Evolutionary conservation across 2,113 vertebrate genomes (phyloP).

Genomic region (Centrocercus urophasianus): DNA sequence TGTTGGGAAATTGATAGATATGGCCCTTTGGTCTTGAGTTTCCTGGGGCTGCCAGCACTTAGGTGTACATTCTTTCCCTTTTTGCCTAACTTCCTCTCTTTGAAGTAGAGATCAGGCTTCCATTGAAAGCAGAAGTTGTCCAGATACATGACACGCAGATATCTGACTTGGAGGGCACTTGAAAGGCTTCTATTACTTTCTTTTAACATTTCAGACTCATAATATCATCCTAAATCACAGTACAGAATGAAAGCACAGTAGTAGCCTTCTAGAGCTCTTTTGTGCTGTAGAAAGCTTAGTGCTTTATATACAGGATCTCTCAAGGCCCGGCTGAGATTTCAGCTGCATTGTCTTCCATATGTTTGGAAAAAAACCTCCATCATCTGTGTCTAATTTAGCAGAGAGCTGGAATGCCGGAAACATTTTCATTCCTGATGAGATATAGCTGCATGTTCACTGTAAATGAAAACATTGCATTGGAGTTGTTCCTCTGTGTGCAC

Average conservation of each 20-base stretch:
- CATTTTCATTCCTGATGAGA: not conserved
- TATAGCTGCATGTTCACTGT: not conserved
- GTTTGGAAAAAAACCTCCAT: not conserved
- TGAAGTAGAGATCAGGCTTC: conserved; percentile 48
- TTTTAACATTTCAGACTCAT: not conserved
- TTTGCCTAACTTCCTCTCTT: conserved; percentile 46
- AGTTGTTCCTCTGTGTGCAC: not conserved
- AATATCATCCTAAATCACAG: conserved; percentile 39
- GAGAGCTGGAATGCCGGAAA: conserved; percentile 23
- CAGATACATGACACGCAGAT: conserved; percentile 17
- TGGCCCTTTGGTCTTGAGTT: conserved; percentile 22
- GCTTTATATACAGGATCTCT: not conserved
- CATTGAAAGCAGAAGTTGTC: conserved; percentile 52
- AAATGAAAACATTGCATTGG: not conserved
- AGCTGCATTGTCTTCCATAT: not conserved
- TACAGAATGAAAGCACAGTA: conserved; percentile 7
- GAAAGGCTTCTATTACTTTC: conserved; percentile 50
- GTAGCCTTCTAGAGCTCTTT: not conserved
- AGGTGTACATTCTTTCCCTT: not conserved
- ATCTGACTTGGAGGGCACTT: conserved; percentile 45
- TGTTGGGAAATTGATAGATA: conserved; percentile 11
- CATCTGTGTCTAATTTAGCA: conserved; percentile 52
- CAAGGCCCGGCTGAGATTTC: conserved; percentile 6
- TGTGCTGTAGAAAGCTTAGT: conserved; percentile 27
- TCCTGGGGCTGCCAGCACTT: not conserved